Percentiles rank a stretch among this genome's conserved stretches.
Conservation (phyloP, 1,140 invertebrate genomes). For the Tribolium madens region DNA sequence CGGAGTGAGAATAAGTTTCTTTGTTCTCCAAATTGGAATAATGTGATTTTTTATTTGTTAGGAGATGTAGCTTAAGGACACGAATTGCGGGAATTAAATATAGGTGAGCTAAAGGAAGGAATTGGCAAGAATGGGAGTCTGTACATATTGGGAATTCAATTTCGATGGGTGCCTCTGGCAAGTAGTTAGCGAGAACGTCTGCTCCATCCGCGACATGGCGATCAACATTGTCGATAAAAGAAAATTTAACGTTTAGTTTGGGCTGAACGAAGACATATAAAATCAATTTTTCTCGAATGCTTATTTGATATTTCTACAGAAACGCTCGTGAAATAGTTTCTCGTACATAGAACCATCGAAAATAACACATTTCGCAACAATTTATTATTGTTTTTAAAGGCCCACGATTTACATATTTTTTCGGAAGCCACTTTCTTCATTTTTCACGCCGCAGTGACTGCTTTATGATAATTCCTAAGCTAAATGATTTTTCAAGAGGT, state of each 20-base stretch:
- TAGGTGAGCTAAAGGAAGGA: conserved; percentile 53
- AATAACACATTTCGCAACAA: conserved; percentile 4
- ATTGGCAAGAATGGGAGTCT: conserved; percentile 48
- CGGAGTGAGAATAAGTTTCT: neutral
- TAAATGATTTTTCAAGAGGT: conserved; percentile 28
- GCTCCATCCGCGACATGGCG: conserved; percentile 48
- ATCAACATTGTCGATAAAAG: conserved; percentile 49
- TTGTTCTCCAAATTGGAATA: conserved; percentile 41
- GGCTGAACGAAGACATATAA: conserved; percentile 37
- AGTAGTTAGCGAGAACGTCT: conserved; percentile 54
- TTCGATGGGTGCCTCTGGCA: conserved; percentile 53
- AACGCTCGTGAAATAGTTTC: neutral
- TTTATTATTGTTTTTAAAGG: neutral
- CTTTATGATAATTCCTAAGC: conserved; percentile 35
- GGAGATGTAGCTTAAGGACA: conserved; percentile 46
- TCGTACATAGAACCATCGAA: no score
- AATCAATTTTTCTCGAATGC: conserved; percentile 37
- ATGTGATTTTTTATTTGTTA: conserved; percentile 50
- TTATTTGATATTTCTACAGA: conserved; percentile 27
- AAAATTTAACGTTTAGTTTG: conserved; percentile 46
- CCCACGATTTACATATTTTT: conserved; percentile 3
- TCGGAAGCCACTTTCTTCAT: neutral
- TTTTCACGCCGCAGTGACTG: neutral
- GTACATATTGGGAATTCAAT: conserved; percentile 55
- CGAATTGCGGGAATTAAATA: conserved; percentile 52